A percentile compares a stretch with the other conserved stretches of the same genome.
phyloP scores from a whole-genome alignment of 2,888 invertebrate genomes.

The Drosophila tripunctata region DNA sequence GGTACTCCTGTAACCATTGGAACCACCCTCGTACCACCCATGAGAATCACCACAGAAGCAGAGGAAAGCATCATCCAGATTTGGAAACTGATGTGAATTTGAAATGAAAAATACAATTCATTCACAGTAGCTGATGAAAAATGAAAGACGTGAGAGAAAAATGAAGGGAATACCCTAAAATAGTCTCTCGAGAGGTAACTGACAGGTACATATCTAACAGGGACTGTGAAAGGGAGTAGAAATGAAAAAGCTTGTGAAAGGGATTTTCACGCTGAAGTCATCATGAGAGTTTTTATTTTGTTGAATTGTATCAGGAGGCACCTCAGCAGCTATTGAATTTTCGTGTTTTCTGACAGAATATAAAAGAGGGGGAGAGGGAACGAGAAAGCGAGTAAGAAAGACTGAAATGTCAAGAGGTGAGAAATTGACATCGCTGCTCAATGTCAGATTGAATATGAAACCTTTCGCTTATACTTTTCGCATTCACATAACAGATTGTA shows the following conservation, averaged over 20 bases:
- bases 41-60: background rate
- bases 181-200: background rate
- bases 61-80: constrained; percentile 34
- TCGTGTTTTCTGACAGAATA: constrained; percentile 4
- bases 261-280: constrained; percentile 29
- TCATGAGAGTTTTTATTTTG: constrained; percentile 9
- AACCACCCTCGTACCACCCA: background rate
- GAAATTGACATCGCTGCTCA: constrained; percentile 64
- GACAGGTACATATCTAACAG: background rate
- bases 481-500: constrained; percentile 51
- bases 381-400: background rate
- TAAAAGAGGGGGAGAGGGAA: background rate
- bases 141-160: background rate
- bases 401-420: constrained; percentile 10
- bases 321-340: constrained; percentile 31
- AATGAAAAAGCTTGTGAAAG: constrained; percentile 6
- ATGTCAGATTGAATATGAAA: constrained; percentile 64
- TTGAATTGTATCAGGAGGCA: constrained; percentile 5
- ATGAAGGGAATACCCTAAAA: constrained; percentile 9
- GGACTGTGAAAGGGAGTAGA: background rate
- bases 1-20: background rate
- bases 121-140: constrained; percentile 36
- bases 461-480: constrained; percentile 33
- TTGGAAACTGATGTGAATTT: constrained; percentile 48
- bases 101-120: constrained; percentile 43